Percentiles rank a stretch among this genome's conserved stretches.
phyloP scores from a whole-genome alignment of 2,888 invertebrate species.

The Yponomeuta plumbellus region DNA sequence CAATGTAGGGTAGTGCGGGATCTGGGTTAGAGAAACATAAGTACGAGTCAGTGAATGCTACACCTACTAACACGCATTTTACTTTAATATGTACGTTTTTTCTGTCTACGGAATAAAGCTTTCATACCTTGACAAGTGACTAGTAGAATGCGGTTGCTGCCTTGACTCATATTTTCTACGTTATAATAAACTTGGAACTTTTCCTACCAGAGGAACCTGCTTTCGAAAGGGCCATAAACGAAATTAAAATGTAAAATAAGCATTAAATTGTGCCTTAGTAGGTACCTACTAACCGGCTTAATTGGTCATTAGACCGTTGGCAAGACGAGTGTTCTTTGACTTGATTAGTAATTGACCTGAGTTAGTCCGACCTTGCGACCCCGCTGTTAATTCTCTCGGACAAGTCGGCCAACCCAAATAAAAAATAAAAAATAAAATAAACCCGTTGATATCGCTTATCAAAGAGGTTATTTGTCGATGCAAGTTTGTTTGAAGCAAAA shows the following conservation, averaged over 20 bases:
- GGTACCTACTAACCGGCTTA: conserved; percentile 51
- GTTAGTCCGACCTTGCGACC: conserved; percentile 45
- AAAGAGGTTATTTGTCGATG: neutral
- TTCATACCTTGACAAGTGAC: neutral
- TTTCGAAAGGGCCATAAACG: neutral
- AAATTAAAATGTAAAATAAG: conserved; percentile 27
- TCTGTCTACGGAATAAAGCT: neutral
- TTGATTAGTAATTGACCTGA: conserved; percentile 69
- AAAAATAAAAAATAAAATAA: too few species aligned
- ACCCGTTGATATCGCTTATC: neutral
- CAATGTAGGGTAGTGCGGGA: conserved; percentile 5
- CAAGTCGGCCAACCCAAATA: conserved; percentile 1
- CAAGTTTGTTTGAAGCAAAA: neutral
- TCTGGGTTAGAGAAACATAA: conserved; percentile 8
- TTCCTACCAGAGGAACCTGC: neutral
- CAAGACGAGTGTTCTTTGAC: conserved; percentile 45
- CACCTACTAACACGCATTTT: neutral
- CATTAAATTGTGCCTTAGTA: conserved; percentile 56
- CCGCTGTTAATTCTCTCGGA: conserved; percentile 10
- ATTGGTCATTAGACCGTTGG: conserved; percentile 38
- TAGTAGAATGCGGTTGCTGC: neutral
- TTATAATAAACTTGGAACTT: neutral
- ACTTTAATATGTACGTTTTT: neutral
- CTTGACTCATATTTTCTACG: neutral
- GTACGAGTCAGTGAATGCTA: neutral